Evolutionary conservation across 2,888 invertebrate genomes (phyloP).

Genomic region (Suillia variegata): DNA sequence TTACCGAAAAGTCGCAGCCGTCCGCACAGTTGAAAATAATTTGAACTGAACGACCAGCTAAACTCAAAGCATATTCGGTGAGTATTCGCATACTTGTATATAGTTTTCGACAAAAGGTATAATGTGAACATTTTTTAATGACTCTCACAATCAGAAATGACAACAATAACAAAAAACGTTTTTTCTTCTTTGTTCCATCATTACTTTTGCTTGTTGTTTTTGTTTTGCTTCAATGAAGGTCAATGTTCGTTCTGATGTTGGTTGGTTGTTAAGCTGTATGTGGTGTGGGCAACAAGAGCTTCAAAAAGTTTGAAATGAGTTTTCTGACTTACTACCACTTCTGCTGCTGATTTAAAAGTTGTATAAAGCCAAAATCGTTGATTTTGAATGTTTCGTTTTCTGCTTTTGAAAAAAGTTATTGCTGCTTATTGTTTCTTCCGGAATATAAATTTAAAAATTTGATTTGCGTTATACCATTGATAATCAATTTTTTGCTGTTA

Average conservation of each 20-base stretch:
- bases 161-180: not conserved
- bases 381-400: no score
- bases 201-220: conserved; percentile 20
- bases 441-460: no score
- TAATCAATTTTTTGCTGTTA: no score
- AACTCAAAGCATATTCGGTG: not conserved
- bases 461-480: no score
- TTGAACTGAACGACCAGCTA: conserved; percentile 20
- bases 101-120: not conserved
- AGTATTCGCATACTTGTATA: not conserved
- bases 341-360: no score
- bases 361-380: no score
- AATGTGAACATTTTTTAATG: not conserved
- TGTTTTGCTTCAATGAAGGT: conserved; percentile 50
- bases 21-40: not conserved
- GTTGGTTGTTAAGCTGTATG: conserved; percentile 5
- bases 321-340: no score
- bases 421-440: no score
- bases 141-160: not conserved
- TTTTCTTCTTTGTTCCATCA: not conserved
- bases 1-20: not conserved
- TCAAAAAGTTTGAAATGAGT: not conserved
- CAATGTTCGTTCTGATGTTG: conserved; percentile 46
- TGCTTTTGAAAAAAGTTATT: no score
- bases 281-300: not conserved